Base-by-base conservation (phyloP, 2,888 invertebrate genomes). In the Serripes groenlandicus region DNA sequence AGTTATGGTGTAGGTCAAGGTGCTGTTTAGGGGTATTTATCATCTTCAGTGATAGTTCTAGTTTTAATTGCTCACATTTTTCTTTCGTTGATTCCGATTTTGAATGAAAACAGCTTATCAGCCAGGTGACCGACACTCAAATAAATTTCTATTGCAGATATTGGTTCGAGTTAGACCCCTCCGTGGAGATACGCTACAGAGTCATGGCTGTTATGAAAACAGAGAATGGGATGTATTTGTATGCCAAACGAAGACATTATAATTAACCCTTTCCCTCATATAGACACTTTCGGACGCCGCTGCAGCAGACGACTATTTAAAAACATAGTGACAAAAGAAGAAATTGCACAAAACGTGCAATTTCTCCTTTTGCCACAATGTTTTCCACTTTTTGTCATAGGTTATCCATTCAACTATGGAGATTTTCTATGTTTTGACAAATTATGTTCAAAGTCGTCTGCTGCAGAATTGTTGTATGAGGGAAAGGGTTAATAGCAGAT, bases 121-220 rank as follows among this genome's bases (percentile, higher is more conserved):
- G 30, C 4, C 18, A n/a, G 30, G 11, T 32, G 58, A 9, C 34
- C 56, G 15, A 5, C 7, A 52, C 9, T 23, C 35, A 30, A 18
- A 58, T 34, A 71, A 34, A 21, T 32, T 62, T 62, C 9, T 54
- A 74, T 76, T 79, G 52, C 71, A 89, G 88, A 72, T 90, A 64
- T 56, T 80, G 69, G 69, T 83, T 87, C 58, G 77, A 77, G 15
- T 35, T 89, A 21, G 90, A 91, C 49, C 87, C 90, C 1, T 85
- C 78, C 9, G 89, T 89, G 54, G 81, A 77, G 5, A 89, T 90
- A 37, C 71, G 78, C 66, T 85, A 88, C 72, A 83, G 79, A 32
- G 79, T 88, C n/a, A 88, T 87, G 2, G 69, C 89, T 5, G 91
- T 92, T 3, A 89, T 91, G 89, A 87, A 87, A 35, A 73, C 91